Percentiles rank a stretch among this genome's conserved stretches.
phyloP scores from a whole-genome alignment of 2,113 vertebrate genomes.

The Meleagris gallopavo region DNA sequence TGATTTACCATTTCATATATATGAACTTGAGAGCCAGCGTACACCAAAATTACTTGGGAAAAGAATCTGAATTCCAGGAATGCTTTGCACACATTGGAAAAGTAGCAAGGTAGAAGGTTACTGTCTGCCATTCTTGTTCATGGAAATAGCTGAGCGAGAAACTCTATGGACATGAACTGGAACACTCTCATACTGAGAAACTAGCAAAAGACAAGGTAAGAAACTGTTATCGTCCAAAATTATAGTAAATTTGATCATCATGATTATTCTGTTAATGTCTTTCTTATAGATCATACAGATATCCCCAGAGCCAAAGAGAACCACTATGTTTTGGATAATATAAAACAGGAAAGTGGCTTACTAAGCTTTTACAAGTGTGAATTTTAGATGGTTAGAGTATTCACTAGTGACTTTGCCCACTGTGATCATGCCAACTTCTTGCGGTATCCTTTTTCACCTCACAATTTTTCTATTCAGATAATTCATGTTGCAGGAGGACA shows the following conservation, averaged over 20 bases:
- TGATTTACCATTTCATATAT: background rate
- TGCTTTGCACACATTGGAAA: background rate
- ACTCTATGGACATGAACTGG: background rate
- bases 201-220: background rate
- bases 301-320: background rate
- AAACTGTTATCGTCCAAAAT: background rate
- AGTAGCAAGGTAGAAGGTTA: background rate
- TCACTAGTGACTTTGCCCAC: background rate
- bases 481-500: fast-evolving
- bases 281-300: fast-evolving
- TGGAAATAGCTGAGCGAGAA: background rate
- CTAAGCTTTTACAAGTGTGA: background rate
- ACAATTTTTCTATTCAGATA: background rate
- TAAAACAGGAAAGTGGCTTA: background rate
- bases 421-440: fast-evolving
- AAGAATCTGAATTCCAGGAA: background rate
- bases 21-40: fast-evolving
- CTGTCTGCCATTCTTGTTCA: background rate
- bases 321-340: background rate
- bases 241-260: background rate
- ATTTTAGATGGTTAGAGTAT: background rate
- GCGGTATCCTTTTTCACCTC: background rate
- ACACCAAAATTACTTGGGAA: background rate
- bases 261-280: background rate
- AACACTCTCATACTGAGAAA: background rate